These are phyloP conservation scores for Drosophila willistoni DNA, from an alignment of 1,140 invertebrate genomes.

Conservation along the genomic window DNA sequence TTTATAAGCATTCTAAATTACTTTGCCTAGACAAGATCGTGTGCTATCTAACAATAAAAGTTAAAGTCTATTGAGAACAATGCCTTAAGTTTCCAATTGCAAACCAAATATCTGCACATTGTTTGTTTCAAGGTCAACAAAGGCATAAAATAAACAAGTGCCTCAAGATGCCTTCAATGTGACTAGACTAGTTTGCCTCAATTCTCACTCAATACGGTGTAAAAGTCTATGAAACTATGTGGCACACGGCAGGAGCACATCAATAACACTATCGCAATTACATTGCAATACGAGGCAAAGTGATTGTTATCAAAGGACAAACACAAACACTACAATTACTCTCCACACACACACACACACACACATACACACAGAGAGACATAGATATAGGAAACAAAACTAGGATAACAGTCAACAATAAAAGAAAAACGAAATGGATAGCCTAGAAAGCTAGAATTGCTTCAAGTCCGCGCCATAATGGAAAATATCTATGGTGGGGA, in stretches of 20 bases:
- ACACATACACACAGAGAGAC: neutral
- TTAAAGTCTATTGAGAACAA: too few relatives aligned
- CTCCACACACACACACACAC: slow-evolving; percentile 25
- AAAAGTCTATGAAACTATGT: slow-evolving; percentile 12
- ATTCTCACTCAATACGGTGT: neutral
- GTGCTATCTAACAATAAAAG: too few relatives aligned
- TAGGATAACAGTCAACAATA: slow-evolving; percentile 21
- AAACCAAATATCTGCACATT: too few relatives aligned
- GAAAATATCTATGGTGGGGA: slow-evolving; percentile 9
- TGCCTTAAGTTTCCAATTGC: too few relatives aligned
- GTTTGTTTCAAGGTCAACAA: neutral
- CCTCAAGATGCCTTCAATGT: slow-evolving; percentile 1
- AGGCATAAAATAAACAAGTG: neutral
- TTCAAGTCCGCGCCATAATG: slow-evolving; percentile 25
- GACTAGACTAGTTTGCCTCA: neutral
- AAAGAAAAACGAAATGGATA: slow-evolving; percentile 10
- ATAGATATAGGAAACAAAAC: slow-evolving; percentile 16
- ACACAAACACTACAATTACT: slow-evolving; percentile 45
- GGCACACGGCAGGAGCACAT: slow-evolving; percentile 28
- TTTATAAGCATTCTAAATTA: too few relatives aligned
- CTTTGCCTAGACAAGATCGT: too few relatives aligned
- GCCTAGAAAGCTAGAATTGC: slow-evolving; percentile 26
- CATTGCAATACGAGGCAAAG: slow-evolving; percentile 35
- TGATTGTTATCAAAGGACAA: slow-evolving; percentile 39
- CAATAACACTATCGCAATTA: slow-evolving; percentile 55